Conservation (phyloP, 2,113 vertebrate genomes). For the Drymodes brunneopygia region DNA sequence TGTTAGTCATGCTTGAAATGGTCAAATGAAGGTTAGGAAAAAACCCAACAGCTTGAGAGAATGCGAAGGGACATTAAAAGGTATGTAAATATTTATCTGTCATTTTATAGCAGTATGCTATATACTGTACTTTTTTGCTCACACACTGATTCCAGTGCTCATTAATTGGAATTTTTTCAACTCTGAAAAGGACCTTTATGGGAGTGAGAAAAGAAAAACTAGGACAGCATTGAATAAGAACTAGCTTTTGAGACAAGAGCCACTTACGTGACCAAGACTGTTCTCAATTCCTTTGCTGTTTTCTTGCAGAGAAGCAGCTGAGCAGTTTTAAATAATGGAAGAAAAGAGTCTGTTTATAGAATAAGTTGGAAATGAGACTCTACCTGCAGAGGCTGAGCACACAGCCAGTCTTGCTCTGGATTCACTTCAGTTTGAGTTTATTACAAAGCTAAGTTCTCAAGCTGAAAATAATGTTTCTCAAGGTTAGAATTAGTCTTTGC, state of each 20-base stretch:
- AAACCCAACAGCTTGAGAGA: background rate
- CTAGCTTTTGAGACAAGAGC: slow-evolving; percentile 31
- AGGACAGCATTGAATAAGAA: background rate
- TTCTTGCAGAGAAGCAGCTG: slow-evolving; percentile 44
- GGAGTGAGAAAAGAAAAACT: background rate
- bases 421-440: slow-evolving; percentile 59
- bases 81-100: slow-evolving; percentile 18
- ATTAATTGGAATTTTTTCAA: background rate
- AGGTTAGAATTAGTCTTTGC: background rate
- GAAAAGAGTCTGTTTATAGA: slow-evolving; percentile 47
- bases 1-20: slow-evolving; percentile 9
- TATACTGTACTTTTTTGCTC: background rate
- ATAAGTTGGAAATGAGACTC: slow-evolving; percentile 46
- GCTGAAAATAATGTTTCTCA: background rate
- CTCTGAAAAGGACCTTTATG: slow-evolving; percentile 22
- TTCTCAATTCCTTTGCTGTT: slow-evolving; percentile 28
- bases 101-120: background rate
- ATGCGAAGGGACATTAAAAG: slow-evolving; percentile 6
- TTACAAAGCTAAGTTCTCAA: slow-evolving; percentile 22
- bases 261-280: slow-evolving; percentile 6
- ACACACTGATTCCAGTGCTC: background rate
- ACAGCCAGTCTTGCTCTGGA: slow-evolving; percentile 36
- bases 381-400: slow-evolving; percentile 61
- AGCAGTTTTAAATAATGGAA: slow-evolving; percentile 48
- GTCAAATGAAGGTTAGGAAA: background rate